Percentiles rank a stretch among this genome's conserved stretches.
These are phyloP conservation scores for Oplegnathus fasciatus DNA, from an alignment of 2,113 vertebrate genomes.

Conservation along the genomic window DNA sequence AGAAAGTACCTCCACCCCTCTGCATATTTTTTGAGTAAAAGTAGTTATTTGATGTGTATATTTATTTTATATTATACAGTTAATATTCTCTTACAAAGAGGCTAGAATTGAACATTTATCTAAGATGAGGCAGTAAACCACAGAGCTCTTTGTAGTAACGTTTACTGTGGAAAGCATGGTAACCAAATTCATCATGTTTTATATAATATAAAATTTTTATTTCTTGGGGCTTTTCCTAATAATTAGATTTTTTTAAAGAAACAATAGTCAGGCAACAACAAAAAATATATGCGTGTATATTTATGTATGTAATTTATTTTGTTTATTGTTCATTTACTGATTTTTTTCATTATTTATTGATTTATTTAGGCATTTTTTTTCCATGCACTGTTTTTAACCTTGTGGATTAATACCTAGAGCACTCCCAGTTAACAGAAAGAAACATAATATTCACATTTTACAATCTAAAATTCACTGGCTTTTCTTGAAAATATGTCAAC, in stretches of 20 bases:
- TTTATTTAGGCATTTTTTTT: not conserved
- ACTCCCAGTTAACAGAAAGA: not conserved
- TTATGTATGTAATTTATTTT: not conserved
- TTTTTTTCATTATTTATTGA: not conserved
- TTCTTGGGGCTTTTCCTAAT: not conserved
- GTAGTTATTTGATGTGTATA: not conserved
- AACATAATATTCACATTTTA: constrained; percentile 11
- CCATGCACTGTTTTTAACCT: not conserved
- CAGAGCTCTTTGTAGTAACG: no score
- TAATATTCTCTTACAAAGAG: no score
- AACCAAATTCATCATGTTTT: no score
- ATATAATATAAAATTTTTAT: not conserved
- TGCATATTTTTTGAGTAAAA: not conserved
- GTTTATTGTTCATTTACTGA: not conserved
- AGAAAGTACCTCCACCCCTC: not conserved
- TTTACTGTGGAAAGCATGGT: no score
- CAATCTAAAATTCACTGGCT: not conserved
- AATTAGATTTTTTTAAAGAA: not conserved
- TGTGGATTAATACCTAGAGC: not conserved
- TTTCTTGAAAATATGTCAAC: not conserved
- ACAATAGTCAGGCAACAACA: not conserved
- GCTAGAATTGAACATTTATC: no score
- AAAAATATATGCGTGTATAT: not conserved
- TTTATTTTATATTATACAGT: no score
- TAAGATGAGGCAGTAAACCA: no score